A percentile compares a stretch with the other conserved stretches of the same genome.
These are phyloP conservation scores for Apistogramma diplotaenia DNA, from an alignment of 2,113 vertebrate genomes.

Conservation along the genomic window DNA sequence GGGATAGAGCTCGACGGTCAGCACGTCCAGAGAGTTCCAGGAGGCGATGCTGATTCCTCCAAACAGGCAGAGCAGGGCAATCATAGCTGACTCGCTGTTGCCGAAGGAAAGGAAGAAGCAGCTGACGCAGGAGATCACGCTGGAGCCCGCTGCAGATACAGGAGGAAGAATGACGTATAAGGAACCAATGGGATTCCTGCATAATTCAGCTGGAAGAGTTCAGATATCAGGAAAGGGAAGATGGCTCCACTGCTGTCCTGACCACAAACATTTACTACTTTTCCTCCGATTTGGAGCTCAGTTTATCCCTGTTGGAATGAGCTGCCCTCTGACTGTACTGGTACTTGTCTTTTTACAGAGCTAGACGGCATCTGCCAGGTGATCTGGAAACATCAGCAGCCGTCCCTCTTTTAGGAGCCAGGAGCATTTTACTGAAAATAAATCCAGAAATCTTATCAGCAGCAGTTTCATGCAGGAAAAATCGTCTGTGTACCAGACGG, in stretches of 20 bases:
- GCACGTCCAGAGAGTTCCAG: slow-evolving; percentile 93
- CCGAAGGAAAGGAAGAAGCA: slow-evolving; percentile 98
- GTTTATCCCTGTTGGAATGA: neutral
- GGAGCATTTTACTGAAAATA: no score
- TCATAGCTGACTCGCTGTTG: slow-evolving; percentile 98
- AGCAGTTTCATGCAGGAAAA: neutral
- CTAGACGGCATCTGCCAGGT: neutral
- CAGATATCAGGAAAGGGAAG: no score
- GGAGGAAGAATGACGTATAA: neutral
- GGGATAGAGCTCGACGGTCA: slow-evolving; percentile 96
- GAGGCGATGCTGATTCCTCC: slow-evolving; percentile 98
- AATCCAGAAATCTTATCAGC: neutral
- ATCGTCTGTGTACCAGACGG: no score
- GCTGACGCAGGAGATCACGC: slow-evolving; percentile 94
- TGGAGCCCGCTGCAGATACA: slow-evolving; percentile 86
- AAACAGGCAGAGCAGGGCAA: slow-evolving; percentile 94
- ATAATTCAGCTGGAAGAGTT: neutral
- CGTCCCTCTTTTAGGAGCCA: no score
- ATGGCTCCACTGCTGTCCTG: no score
- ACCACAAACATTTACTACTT: no score
- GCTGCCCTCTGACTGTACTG: neutral
- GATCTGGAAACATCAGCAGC: no score
- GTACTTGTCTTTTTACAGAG: neutral
- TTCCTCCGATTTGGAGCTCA: no score
- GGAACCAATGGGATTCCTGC: rapidly evolving